Evolutionary conservation across 1,140 invertebrate species (phyloP).

Genomic region (Tetragnatha versicolor): DNA sequence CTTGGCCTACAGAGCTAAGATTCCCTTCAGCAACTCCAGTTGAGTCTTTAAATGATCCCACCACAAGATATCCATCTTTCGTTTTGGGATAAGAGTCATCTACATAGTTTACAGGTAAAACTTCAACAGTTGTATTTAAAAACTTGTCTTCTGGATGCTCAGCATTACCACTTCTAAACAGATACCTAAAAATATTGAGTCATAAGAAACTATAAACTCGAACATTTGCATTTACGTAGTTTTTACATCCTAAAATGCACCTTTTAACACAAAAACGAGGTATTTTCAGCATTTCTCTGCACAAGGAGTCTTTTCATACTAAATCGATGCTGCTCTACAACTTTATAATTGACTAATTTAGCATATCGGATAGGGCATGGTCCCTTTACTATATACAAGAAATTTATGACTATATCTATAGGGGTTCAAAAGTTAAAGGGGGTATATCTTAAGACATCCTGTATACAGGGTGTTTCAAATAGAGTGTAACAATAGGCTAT

Average conservation of each 20-base stretch:
- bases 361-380: too few species aligned
- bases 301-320: too few species aligned
- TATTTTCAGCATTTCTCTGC: too few species aligned
- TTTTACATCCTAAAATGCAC: not conserved
- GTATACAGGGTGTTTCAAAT: too few species aligned
- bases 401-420: too few species aligned
- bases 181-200: constrained; percentile 75
- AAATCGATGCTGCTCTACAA: too few species aligned
- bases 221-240: not conserved
- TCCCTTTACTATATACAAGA: too few species aligned
- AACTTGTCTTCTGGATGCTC: constrained; percentile 91
- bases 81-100: constrained; percentile 67
- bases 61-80: constrained; percentile 74
- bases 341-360: too few species aligned
- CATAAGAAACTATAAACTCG: not conserved
- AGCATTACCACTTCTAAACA: constrained; percentile 89
- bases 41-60: constrained; percentile 75
- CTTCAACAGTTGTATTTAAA: constrained; percentile 87
- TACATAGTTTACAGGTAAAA: constrained; percentile 68
- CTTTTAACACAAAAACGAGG: not conserved
- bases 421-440: too few species aligned
- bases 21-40: constrained; percentile 79
- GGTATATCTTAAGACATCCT: too few species aligned
- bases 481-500: too few species aligned
- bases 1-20: constrained; percentile 73